phyloP scores from a whole-genome alignment of 2,113 vertebrate genomes.

The Butorides virescens region DNA sequence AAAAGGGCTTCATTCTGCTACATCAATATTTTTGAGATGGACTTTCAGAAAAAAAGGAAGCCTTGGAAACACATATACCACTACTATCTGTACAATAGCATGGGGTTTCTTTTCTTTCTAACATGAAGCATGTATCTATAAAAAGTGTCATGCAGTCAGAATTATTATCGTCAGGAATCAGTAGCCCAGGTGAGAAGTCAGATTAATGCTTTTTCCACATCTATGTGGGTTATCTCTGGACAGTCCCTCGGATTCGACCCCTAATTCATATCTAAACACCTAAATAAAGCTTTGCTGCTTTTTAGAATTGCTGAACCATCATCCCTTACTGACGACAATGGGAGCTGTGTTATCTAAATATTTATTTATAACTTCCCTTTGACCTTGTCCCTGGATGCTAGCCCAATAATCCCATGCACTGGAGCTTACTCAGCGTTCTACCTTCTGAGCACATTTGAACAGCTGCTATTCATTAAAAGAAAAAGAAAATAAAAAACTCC shows the following conservation, averaged over 20 bases:
- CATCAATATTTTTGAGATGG: neutral
- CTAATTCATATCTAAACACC: neutral
- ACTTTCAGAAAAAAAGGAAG: neutral
- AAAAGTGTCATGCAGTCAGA: neutral
- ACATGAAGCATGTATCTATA: neutral
- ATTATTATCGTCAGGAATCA: neutral
- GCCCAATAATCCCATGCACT: neutral
- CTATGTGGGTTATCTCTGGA: neutral
- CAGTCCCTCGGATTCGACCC: neutral
- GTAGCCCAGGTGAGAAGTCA: neutral
- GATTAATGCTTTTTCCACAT: neutral
- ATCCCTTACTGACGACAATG: neutral
- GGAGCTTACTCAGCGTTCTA: neutral
- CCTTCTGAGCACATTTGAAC: conserved; percentile 12
- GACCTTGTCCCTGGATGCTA: neutral
- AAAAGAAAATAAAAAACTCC: neutral
- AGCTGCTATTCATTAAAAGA: conserved; percentile 47
- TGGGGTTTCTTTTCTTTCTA: neutral
- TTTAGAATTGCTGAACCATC: conserved; percentile 12
- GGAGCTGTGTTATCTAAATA: conserved; percentile 4
- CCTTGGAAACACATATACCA: neutral
- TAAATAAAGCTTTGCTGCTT: conserved; percentile 13
- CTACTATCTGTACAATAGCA: neutral
- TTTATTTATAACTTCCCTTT: conserved; percentile 42
- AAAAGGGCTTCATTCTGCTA: neutral